A percentile compares a stretch with the other conserved stretches of the same genome.
Evolutionary conservation across 2,888 invertebrate genomes (phyloP).

Genomic region (Parnassius glacialis): DNA sequence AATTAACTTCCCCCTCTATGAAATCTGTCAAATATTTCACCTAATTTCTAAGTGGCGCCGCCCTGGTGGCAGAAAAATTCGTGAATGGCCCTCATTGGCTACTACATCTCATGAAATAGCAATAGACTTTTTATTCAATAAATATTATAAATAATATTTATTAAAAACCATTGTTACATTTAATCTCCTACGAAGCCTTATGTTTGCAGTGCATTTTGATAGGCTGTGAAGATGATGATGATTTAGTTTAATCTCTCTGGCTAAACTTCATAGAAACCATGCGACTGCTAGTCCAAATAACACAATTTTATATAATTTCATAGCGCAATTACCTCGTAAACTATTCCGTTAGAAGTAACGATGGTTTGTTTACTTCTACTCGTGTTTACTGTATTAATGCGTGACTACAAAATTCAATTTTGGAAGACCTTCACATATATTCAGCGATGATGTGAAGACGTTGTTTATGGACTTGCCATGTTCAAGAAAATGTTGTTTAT

Average conservation of each 20-base stretch:
- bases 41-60: too few relatives aligned
- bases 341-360: slow-evolving; percentile 25
- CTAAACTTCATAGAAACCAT: neutral
- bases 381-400: neutral
- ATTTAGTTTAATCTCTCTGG: neutral
- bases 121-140: too few relatives aligned
- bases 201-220: too few relatives aligned
- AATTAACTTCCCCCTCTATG: too few relatives aligned
- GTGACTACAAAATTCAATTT: neutral
- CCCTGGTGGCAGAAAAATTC: too few relatives aligned
- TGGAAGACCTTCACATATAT: slow-evolving; percentile 7
- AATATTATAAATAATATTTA: too few relatives aligned
- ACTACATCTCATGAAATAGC: too few relatives aligned
- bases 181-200: too few relatives aligned
- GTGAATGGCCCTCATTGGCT: too few relatives aligned
- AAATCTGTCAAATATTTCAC: too few relatives aligned
- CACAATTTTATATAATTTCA: slow-evolving; percentile 48
- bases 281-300: slow-evolving; percentile 32
- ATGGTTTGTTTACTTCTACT: slow-evolving; percentile 21
- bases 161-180: too few relatives aligned
- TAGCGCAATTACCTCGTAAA: slow-evolving; percentile 38
- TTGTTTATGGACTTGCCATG: neutral
- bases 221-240: too few relatives aligned
- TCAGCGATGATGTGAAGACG: neutral
- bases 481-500: neutral